A percentile compares a stretch with the other conserved stretches of the same genome.
These are phyloP conservation scores for Xylocampa areola DNA, from an alignment of 2,888 invertebrate species.

Conservation along the genomic window DNA sequence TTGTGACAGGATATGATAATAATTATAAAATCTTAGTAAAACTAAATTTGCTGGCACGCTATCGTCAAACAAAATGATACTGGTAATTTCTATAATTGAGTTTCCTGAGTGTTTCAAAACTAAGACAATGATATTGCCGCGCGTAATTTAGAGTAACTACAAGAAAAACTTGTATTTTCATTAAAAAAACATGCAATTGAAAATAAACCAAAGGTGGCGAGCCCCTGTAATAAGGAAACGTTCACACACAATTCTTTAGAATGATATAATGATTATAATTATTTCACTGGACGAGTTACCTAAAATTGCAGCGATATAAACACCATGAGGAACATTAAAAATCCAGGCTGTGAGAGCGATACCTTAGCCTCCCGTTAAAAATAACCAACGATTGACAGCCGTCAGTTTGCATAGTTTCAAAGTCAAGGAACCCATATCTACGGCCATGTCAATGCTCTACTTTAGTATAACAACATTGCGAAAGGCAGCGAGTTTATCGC, in stretches of 20 bases:
- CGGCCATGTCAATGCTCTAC: conserved; percentile 67
- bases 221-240: background rate
- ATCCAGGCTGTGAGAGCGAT: background rate
- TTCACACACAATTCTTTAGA: background rate
- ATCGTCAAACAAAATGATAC: too few relatives aligned
- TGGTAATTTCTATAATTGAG: too few relatives aligned
- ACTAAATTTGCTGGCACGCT: too few relatives aligned
- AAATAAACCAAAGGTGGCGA: background rate
- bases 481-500: conserved; percentile 68
- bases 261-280: too few relatives aligned
- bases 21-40: too few relatives aligned
- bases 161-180: too few relatives aligned
- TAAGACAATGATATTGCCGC: too few relatives aligned
- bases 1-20: too few relatives aligned
- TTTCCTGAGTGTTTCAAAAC: too few relatives aligned
- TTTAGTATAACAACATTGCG: conserved; percentile 66
- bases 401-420: conserved; percentile 52
- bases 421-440: conserved; percentile 74
- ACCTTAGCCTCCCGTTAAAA: conserved; percentile 10
- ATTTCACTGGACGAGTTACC: too few relatives aligned
- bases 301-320: background rate
- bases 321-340: background rate
- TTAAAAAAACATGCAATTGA: too few relatives aligned
- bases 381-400: conserved; percentile 44
- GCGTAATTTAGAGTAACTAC: background rate